Evolutionary conservation across 2,888 invertebrate species (phyloP).

Genomic region (Eristalis pertinax): DNA sequence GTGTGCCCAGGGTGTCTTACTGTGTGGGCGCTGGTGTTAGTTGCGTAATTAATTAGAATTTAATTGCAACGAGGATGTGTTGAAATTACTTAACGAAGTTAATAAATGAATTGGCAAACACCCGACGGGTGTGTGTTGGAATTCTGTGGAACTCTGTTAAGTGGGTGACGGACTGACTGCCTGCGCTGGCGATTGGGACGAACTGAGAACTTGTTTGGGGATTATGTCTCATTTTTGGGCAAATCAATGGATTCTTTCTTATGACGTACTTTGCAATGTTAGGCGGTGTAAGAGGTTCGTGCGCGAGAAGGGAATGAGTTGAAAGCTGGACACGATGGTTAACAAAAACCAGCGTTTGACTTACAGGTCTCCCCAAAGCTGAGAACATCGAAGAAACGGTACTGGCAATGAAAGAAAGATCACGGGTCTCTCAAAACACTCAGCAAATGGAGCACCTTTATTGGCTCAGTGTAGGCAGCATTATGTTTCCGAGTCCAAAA

Average conservation of each 20-base stretch:
- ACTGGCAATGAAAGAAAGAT: too few species aligned
- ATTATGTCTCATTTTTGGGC: background rate
- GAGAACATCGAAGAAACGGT: too few species aligned
- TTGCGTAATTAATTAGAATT: slow-evolving; percentile 52
- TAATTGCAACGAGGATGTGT: slow-evolving; percentile 44
- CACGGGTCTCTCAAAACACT: too few species aligned
- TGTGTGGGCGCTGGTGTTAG: slow-evolving; percentile 1
- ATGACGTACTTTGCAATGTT: too few species aligned
- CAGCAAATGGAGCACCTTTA: too few species aligned
- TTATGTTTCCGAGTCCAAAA: too few species aligned
- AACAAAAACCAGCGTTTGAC: too few species aligned
- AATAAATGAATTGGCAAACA: slow-evolving; percentile 10
- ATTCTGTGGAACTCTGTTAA: background rate
- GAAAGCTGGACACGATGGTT: too few species aligned
- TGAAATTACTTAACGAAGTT: slow-evolving; percentile 32
- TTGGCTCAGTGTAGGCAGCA: too few species aligned
- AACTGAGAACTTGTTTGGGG: background rate
- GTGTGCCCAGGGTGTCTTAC: slow-evolving; percentile 12
- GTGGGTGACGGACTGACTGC: background rate
- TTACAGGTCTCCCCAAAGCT: too few species aligned
- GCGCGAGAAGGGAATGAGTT: too few species aligned
- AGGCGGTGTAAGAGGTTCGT: too few species aligned
- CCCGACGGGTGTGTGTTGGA: background rate
- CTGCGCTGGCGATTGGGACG: background rate
- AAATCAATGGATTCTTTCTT: background rate